Base-by-base conservation (phyloP, 2,888 invertebrate species). In the Tethea ocularis region DNA sequence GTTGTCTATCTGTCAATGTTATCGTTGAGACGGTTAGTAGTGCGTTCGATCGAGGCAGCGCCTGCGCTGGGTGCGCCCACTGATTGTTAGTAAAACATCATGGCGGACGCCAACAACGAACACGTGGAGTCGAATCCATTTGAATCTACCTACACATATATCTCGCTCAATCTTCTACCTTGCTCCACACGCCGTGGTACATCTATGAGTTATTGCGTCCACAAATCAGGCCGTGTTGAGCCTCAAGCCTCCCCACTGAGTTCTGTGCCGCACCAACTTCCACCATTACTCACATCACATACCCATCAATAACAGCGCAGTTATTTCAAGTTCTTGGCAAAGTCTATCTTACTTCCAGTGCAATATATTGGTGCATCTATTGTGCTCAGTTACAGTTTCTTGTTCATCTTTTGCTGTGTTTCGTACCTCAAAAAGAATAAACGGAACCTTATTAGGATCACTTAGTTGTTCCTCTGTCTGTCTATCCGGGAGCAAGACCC, bases 191-290 rank as follows among this genome's bases (percentile, higher is more conserved):
- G 51, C 57, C 56, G 23, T 46, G 20, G 36, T 38, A 20, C 60
- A 59, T 70, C 70, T 72, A 74, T 81, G 83, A 83, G 71, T 78
- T 74, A 82, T 78, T 56, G 65, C 66, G 59, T 68, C 74, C 71
- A 83, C 80, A 83, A 82, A 83, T 83, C 83, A 82, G 67, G 56
- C 58, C 56, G 70, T 33, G 13, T 56, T 20, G 46, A 8, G 59
- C 56, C 53, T 57, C 53, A 53, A 46, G 46, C 46, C 38, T 38
- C 46, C 17, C 46, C 2, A 46, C 46, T 46, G 46, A 46, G 46
- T 46, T 46, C 46, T 46, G 46, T 46, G 46, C 20, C 33, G 54
- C 38, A 52, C 63, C 68, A 65, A 71, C 71, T 71, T 71, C 60
- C 59, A 63, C 67, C 68, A 76, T 78, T 77, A 60, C 51, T n/a